phyloP scores from a whole-genome alignment of 2,797 vertebrate species.

The Anomalospiza imberbis region DNA sequence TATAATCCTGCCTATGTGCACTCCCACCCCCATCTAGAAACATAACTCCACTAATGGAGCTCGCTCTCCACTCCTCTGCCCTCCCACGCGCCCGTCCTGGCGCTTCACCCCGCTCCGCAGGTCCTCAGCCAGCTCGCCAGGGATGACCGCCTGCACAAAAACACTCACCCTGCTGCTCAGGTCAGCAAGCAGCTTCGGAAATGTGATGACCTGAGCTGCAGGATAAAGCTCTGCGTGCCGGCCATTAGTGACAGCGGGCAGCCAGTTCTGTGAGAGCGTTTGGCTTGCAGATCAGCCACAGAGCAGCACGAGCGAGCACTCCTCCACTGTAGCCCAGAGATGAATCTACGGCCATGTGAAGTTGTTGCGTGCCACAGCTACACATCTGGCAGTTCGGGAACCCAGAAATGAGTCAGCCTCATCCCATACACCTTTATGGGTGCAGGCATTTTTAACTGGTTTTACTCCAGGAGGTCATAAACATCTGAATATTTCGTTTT shows the following conservation, averaged over 20 bases:
- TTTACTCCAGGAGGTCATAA: not conserved
- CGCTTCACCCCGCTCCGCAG: not conserved
- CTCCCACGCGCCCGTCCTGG: rapidly evolving
- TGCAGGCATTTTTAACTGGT: not conserved
- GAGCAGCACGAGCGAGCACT: rapidly evolving
- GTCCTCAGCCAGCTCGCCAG: not conserved
- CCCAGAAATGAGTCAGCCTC: not conserved
- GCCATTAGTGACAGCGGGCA: not conserved
- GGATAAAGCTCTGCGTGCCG: not conserved
- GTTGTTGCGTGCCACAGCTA: not conserved
- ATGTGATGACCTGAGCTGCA: not conserved
- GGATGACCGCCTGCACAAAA: not conserved
- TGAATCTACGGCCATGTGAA: not conserved
- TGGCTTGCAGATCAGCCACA: not conserved
- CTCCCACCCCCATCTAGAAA: not conserved
- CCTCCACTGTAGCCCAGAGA: not conserved
- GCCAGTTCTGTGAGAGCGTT: not conserved
- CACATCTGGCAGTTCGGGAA: not conserved
- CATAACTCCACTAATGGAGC: not conserved
- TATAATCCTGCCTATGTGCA: not conserved
- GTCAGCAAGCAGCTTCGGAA: not conserved
- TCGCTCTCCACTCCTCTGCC: not conserved
- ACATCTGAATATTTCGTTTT: not conserved
- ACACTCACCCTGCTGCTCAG: rapidly evolving
- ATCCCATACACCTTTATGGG: not conserved